phyloP scores from a whole-genome alignment of 2,888 invertebrate species.

The Cheilosia impressa region DNA sequence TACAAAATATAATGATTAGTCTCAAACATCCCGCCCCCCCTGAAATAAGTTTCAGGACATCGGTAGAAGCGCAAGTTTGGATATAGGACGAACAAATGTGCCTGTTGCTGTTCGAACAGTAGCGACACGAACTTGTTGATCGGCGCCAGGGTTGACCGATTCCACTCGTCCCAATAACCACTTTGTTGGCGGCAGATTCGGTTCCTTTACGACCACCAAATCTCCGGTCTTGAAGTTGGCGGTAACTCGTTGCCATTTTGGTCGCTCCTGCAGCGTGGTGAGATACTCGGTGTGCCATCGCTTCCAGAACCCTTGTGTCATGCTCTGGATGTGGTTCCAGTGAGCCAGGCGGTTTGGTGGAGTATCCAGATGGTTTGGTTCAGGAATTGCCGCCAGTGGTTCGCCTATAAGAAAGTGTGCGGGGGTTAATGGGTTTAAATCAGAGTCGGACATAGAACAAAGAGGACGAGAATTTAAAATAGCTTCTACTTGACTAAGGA shows the following conservation, averaged over 20 bases:
- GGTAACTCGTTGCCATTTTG: neutral
- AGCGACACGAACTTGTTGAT: neutral
- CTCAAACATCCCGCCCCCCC: too few relatives aligned
- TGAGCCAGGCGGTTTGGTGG: conserved; percentile 1
- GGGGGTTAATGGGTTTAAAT: neutral
- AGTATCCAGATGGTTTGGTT: neutral
- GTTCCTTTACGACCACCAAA: neutral
- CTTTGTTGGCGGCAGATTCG: neutral
- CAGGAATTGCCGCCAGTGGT: neutral
- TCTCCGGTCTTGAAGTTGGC: neutral
- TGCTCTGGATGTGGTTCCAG: neutral
- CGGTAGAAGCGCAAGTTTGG: neutral
- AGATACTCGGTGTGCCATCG: neutral
- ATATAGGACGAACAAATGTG: neutral
- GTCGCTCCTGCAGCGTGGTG: neutral
- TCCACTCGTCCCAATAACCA: neutral
- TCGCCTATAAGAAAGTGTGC: conserved; percentile 21
- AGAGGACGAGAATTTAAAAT: neutral
- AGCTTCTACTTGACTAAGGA: neutral
- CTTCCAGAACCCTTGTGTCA: neutral
- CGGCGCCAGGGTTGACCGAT: neutral
- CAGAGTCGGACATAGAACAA: neutral
- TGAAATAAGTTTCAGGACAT: too few relatives aligned
- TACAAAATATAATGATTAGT: too few relatives aligned
- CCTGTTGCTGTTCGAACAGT: neutral